Evolutionary conservation across 64 coral and sea anemone species (phyloP), one percentile per base, ranked within the genome.

Genomic region (Actinia equina): DNA sequence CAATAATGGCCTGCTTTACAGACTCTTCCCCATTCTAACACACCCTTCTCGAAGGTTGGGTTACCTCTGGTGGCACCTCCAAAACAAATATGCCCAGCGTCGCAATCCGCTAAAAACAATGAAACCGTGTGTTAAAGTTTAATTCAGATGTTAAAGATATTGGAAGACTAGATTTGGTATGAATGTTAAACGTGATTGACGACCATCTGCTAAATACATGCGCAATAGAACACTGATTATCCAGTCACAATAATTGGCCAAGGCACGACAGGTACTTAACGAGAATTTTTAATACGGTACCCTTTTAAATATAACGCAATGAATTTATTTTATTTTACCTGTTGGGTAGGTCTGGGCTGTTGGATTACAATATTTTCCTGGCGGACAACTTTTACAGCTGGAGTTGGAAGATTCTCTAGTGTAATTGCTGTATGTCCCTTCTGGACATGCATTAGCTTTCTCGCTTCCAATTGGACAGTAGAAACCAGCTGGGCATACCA

Each of bases 381-480:
- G 71, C 6, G 91, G 91, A n/a, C 97, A 99, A 19, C 16, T 3
- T 59, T 89, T 67, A 77, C 97, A 99, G 78, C 97, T 99, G 52
- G 93, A 89, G 89, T 99, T 99, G 27, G 88, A 93, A 52, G 74
- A 89, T 44, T 92, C 59, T 76, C 65, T 30, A 52, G 97, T 91
- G 59, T 99, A 90, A 85, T 95, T 99, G 64, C 94, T 99, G 79
- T 86, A 99, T 17, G 88, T 99, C 64, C 97, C 97, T 81, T 92
- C 93, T 44, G 93, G 93, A 56, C 97, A 99, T 23, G 93, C 97
- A 59, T 88, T 89, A 30, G 65, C 89, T 91, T 89, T 95, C 58
- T 99, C 93, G 84, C 93, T 95, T 19, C 97, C 97, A 16, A 87
- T 88, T 77, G 97, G 97, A 22, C 97, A 99, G 59, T 99, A 99